phyloP scores from a whole-genome alignment of 1,140 invertebrate genomes.

The Zelostemma sp. region DNA sequence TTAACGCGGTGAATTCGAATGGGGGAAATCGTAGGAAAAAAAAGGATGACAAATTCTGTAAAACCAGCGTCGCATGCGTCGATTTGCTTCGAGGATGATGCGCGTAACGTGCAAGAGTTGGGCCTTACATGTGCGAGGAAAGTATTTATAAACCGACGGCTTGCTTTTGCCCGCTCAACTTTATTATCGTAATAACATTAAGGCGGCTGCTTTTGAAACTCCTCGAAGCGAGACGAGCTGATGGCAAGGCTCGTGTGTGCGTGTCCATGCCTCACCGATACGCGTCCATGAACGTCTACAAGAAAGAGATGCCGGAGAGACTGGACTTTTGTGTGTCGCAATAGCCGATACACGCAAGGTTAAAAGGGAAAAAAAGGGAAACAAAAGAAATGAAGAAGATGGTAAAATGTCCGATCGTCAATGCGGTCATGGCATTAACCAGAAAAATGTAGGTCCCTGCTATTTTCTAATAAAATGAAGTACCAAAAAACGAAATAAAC shows the following conservation, averaged over 20 bases:
- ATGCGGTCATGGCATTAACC: background rate
- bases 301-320: constrained; percentile 30
- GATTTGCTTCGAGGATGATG: constrained; percentile 41
- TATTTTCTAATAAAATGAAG: too few species aligned
- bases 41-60: background rate
- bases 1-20: too few species aligned
- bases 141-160: constrained; percentile 60
- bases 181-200: constrained; percentile 67
- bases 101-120: constrained; percentile 48
- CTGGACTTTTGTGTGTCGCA: constrained; percentile 48
- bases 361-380: constrained; percentile 31
- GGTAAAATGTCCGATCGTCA: constrained; percentile 6
- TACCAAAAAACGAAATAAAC: too few species aligned
- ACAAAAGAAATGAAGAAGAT: constrained; percentile 16
- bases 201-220: constrained; percentile 61
- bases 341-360: constrained; percentile 40
- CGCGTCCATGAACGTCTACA: constrained; percentile 1
- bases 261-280: constrained; percentile 37
- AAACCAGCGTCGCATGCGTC: constrained; percentile 17
- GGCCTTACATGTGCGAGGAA: constrained; percentile 46
- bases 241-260: constrained; percentile 41
- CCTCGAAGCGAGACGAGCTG: constrained; percentile 45
- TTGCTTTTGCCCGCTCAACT: constrained; percentile 57
- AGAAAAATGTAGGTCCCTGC: too few species aligned
- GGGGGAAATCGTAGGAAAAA: background rate